phyloP scores from a whole-genome alignment of 2,888 invertebrate species.

The Aspidiotus rigidus region DNA sequence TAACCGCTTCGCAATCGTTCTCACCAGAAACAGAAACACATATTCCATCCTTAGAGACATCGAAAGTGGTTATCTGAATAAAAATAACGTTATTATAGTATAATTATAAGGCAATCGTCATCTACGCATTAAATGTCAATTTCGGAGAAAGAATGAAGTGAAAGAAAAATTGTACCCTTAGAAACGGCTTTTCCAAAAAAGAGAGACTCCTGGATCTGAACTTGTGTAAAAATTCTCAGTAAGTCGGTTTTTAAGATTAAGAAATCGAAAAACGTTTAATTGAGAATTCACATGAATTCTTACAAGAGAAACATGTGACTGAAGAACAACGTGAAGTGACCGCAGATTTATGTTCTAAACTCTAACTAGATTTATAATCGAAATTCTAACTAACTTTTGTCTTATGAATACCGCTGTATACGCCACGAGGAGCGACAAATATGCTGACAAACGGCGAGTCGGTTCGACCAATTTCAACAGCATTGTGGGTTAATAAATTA shows the following conservation, averaged over 20 bases:
- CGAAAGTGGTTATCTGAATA: slow-evolving; percentile 14
- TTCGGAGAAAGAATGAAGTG: no score
- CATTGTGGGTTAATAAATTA: slow-evolving; percentile 34
- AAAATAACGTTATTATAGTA: not conserved
- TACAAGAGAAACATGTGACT: no score
- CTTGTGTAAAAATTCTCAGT: no score
- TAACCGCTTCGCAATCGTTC: slow-evolving; percentile 11
- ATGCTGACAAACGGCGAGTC: slow-evolving; percentile 38
- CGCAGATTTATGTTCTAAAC: not conserved
- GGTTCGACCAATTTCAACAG: slow-evolving; percentile 36
- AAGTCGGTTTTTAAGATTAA: no score
- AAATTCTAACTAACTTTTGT: slow-evolving; percentile 42
- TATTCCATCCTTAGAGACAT: slow-evolving; percentile 10
- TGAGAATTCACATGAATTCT: no score
- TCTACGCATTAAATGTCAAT: no score
- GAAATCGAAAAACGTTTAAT: no score
- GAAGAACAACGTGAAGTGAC: no score
- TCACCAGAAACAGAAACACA: slow-evolving; percentile 23
- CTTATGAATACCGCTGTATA: slow-evolving; percentile 40
- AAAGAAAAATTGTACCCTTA: no score
- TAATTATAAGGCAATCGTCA: no score
- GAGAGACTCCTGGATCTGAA: no score
- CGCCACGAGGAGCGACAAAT: slow-evolving; percentile 41
- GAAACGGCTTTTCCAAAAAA: no score
- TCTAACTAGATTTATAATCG: not conserved